Percentiles rank a stretch among this genome's conserved stretches.
phyloP scores from a whole-genome alignment of 2,113 vertebrate genomes.

The Oxyura jamaicensis region DNA sequence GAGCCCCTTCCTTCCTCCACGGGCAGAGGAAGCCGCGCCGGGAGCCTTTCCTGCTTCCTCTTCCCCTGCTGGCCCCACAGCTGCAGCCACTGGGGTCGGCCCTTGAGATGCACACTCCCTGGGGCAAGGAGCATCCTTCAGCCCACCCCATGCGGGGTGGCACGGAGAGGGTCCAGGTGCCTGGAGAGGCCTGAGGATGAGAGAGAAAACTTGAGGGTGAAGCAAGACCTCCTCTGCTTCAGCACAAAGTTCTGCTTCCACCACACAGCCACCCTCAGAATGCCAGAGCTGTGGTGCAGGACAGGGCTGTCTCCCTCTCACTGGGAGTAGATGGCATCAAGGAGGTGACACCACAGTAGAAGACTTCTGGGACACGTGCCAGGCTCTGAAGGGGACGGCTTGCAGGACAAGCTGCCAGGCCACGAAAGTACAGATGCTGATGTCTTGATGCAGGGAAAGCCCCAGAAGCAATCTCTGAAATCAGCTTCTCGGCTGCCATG shows the following conservation, averaged over 20 bases:
- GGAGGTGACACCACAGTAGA: neutral
- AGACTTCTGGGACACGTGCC: neutral
- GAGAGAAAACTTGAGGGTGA: rapidly evolving
- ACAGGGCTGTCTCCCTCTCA: neutral
- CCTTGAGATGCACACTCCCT: too few relatives aligned
- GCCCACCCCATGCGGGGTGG: rapidly evolving
- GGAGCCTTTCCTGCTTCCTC: neutral
- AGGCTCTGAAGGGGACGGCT: rapidly evolving
- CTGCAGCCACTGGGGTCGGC: neutral
- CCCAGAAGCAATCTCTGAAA: neutral
- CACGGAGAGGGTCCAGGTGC: rapidly evolving
- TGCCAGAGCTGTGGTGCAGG: rapidly evolving
- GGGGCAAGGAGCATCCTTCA: neutral
- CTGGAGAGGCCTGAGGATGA: neutral
- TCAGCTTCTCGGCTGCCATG: neutral
- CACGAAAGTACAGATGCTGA: rapidly evolving
- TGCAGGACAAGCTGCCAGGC: rapidly evolving
- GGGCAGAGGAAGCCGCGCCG: too few relatives aligned
- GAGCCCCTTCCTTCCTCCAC: neutral
- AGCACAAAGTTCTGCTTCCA: neutral
- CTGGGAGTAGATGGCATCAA: neutral
- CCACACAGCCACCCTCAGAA: neutral
- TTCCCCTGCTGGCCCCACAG: neutral
- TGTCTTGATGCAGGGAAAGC: neutral
- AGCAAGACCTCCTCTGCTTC: neutral